These are phyloP conservation scores for Bombus consobrinus DNA, from an alignment of 1,140 invertebrate genomes.

Conservation along the genomic window DNA sequence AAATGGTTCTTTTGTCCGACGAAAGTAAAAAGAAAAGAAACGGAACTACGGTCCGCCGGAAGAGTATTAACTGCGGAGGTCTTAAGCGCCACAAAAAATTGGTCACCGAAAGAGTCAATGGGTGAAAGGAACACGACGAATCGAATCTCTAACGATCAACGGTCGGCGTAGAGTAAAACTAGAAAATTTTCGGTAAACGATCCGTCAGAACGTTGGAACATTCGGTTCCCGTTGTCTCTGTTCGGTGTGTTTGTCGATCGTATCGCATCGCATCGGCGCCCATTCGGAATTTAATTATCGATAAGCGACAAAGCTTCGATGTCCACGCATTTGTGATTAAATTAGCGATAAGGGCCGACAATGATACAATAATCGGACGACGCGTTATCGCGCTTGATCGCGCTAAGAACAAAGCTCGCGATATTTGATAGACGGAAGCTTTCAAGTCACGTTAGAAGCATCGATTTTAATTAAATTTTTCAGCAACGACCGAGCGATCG, in stretches of 20 bases:
- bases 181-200: not conserved
- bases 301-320: not conserved
- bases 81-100: too few relatives aligned
- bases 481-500: not conserved
- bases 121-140: too few relatives aligned
- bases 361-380: conserved; percentile 1
- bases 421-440: not conserved
- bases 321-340: conserved; percentile 1
- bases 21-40: not conserved
- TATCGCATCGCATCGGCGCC: not conserved
- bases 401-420: not conserved
- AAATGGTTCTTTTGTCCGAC: too few relatives aligned
- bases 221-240: too few relatives aligned
- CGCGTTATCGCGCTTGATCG: not conserved
- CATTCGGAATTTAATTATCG: conserved; percentile 20
- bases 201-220: not conserved
- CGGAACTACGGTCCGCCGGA: too few relatives aligned
- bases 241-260: not conserved
- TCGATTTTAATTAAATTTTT: conserved; percentile 29
- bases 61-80: too few relatives aligned
- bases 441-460: not conserved
- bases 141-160: too few relatives aligned
- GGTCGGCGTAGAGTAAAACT: too few relatives aligned
- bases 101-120: too few relatives aligned
- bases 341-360: not conserved